These are phyloP conservation scores for Scaptomyza graminum DNA, from an alignment of 1,140 invertebrate species.

Conservation along the genomic window DNA sequence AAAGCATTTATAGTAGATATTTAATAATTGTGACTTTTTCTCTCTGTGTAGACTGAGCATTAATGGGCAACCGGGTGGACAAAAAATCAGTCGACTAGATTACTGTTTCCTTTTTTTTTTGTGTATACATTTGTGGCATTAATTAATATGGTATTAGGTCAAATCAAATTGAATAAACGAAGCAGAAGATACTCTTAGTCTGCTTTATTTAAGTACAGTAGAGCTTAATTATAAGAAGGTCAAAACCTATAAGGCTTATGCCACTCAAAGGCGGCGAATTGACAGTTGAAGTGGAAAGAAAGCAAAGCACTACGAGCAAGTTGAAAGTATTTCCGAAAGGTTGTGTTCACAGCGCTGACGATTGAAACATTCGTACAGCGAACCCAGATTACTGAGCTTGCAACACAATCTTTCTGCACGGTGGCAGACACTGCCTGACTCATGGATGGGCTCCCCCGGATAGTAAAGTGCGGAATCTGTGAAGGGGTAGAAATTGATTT, in stretches of 20 bases:
- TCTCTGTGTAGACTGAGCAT: not conserved
- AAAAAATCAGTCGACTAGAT: slow-evolving; percentile 28
- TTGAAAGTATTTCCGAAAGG: slow-evolving; percentile 50
- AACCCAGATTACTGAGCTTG: slow-evolving; percentile 25
- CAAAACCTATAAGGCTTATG: slow-evolving; percentile 16
- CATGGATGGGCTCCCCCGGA: slow-evolving; percentile 39
- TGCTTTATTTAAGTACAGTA: not conserved
- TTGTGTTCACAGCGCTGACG: slow-evolving; percentile 42
- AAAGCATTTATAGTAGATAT: too few relatives aligned
- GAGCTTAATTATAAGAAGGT: slow-evolving; percentile 34
- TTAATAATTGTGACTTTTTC: not conserved
- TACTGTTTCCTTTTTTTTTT: not conserved
- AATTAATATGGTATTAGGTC: not conserved
- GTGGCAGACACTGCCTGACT: slow-evolving; percentile 45
- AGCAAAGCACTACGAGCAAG: slow-evolving; percentile 49
- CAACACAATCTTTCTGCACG: slow-evolving; percentile 52
- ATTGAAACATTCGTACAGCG: slow-evolving; percentile 58
- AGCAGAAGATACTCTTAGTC: not conserved
- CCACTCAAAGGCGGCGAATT: slow-evolving; percentile 3
- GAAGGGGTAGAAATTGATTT: slow-evolving; percentile 1
- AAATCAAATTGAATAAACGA: slow-evolving; percentile 3
- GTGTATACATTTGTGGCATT: not conserved
- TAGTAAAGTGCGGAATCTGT: slow-evolving; percentile 46
- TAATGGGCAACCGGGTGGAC: not conserved
- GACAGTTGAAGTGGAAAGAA: not conserved